A percentile compares a stretch with the other conserved stretches of the same genome.
Conservation (phyloP, 2,113 vertebrate genomes). For the Paralichthys olivaceus region DNA sequence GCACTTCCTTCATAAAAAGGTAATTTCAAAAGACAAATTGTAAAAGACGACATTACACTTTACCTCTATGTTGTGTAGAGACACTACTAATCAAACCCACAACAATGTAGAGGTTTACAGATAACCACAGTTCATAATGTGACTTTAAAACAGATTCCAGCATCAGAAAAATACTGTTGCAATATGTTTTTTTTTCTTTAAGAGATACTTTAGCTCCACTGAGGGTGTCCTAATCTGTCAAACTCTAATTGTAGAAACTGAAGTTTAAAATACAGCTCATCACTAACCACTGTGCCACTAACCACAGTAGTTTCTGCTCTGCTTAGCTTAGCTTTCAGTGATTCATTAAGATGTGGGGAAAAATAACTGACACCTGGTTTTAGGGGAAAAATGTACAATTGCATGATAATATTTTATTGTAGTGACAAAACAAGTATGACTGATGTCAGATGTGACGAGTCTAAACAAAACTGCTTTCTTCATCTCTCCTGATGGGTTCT, state of each 20-base stretch:
- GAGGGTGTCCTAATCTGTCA: not conserved
- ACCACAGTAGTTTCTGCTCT: conserved; percentile 5
- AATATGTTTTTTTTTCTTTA: not conserved
- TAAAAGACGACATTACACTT: not conserved
- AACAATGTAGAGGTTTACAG: not conserved
- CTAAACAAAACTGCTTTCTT: not conserved
- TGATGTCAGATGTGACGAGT: not conserved
- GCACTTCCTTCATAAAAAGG: not conserved
- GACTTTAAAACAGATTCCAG: not conserved
- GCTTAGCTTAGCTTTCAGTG: not conserved
- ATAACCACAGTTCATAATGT: not conserved
- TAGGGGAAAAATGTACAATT: not conserved
- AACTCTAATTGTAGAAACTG: not conserved
- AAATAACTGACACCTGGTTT: not conserved
- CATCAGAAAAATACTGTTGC: not conserved
- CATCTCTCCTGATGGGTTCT: not conserved
- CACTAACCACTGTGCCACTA: conserved; percentile 26
- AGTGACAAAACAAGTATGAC: not conserved
- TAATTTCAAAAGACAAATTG: not conserved
- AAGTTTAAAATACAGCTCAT: conserved; percentile 33
- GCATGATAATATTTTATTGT: not conserved
- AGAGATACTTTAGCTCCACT: not conserved
- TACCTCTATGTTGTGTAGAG: not conserved
- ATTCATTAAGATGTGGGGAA: not conserved
- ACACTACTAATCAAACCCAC: not conserved